These are phyloP conservation scores for Lonchura striata DNA, from an alignment of 2,113 vertebrate species.

Conservation along the genomic window DNA sequence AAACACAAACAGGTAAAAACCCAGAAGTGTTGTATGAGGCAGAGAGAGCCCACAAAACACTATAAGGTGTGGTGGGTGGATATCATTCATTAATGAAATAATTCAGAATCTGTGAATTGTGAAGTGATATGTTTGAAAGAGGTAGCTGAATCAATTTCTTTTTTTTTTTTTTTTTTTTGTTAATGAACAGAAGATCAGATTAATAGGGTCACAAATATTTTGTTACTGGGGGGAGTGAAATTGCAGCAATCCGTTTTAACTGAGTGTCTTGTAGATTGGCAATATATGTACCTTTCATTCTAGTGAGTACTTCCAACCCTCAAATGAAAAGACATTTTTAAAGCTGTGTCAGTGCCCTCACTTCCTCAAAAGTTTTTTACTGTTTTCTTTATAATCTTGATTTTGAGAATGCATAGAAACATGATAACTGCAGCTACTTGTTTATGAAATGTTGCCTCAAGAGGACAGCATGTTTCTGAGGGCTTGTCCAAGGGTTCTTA, in stretches of 20 bases:
- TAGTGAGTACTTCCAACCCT: neutral
- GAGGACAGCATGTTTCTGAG: neutral
- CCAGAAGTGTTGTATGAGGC: neutral
- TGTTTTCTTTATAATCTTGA: neutral
- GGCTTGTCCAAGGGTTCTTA: neutral
- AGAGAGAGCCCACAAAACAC: neutral
- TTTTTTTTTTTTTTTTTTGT: neutral
- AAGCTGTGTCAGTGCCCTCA: neutral
- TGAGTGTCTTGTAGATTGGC: neutral
- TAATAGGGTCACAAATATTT: neutral
- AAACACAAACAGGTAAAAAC: neutral
- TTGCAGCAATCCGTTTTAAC: neutral
- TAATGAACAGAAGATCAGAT: neutral
- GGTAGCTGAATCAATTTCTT: neutral
- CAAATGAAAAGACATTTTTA: neutral
- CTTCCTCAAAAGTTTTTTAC: neutral
- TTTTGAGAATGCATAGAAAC: neutral
- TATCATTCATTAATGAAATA: neutral
- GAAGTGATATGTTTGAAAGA: neutral
- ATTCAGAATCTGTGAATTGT: neutral
- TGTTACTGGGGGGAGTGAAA: neutral
- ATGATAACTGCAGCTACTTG: neutral
- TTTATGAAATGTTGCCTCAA: neutral
- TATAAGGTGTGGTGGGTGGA: neutral
- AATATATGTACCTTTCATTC: neutral